These are phyloP conservation scores for Encarsia formosa DNA, from an alignment of 2,888 invertebrate genomes.

Conservation along the genomic window DNA sequence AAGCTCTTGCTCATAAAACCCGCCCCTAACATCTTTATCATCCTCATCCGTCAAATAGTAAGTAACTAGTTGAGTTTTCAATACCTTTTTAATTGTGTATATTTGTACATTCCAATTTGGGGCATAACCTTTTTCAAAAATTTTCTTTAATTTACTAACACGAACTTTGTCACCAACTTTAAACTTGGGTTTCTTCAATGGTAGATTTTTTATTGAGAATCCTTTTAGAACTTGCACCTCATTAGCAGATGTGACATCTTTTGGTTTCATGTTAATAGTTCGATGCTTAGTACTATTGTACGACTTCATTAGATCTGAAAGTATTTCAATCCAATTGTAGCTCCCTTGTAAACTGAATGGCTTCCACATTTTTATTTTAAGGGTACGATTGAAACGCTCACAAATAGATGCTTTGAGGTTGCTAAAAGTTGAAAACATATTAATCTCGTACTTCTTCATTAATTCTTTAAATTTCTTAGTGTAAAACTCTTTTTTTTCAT, in stretches of 20 bases:
- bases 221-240: background rate
- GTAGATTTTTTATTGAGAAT: background rate
- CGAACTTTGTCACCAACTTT: constrained; percentile 25
- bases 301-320: background rate
- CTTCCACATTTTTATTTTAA: constrained; percentile 25
- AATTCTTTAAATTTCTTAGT: constrained; percentile 11
- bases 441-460: constrained; percentile 14
- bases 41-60: constrained; percentile 34
- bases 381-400: constrained; percentile 36
- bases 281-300: constrained; percentile 3
- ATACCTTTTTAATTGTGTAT: constrained; percentile 38
- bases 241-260: constrained; percentile 25
- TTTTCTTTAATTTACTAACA: constrained; percentile 36
- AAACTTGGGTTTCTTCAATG: constrained; percentile 9
- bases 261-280: constrained; percentile 9
- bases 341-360: background rate
- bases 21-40: constrained; percentile 34
- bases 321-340: constrained; percentile 4
- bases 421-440: constrained; percentile 28
- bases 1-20: constrained; percentile 28
- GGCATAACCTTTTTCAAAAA: constrained; percentile 37
- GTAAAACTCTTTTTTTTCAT: constrained; percentile 16
- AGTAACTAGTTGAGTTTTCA: constrained; percentile 33
- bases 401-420: constrained; percentile 36
- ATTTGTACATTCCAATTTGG: constrained; percentile 42